Conservation (phyloP, 2,888 invertebrate genomes). For the Harpagoxenus sublaevis region DNA sequence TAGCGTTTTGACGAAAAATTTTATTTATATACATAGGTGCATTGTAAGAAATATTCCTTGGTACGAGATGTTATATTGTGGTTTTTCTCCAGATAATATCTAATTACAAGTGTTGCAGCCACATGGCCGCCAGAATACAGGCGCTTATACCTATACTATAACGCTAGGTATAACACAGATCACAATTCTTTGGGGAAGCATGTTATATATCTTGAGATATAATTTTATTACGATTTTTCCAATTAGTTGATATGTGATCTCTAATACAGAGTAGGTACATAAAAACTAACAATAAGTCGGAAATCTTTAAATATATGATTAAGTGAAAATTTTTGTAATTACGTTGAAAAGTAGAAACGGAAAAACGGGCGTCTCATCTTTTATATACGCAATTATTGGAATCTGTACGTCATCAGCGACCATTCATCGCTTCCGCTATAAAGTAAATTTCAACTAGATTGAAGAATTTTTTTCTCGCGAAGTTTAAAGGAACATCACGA, state of each 20-base stretch:
- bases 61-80: not conserved
- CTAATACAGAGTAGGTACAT: not conserved
- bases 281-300: not conserved
- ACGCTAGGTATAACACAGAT: not conserved
- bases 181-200: not conserved
- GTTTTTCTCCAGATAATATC: not conserved
- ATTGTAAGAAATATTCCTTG: not conserved
- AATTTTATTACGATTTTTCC: not conserved
- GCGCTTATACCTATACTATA: not conserved
- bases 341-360: not conserved
- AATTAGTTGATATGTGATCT: slow-evolving; percentile 3
- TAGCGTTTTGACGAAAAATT: not conserved
- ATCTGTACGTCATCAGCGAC: not conserved
- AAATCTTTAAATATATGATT: not conserved
- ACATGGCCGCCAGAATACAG: slow-evolving; percentile 18
- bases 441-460: slow-evolving; percentile 13
- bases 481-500: not conserved
- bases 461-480: slow-evolving; percentile 13
- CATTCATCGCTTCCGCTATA: not conserved
- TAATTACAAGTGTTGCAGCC: slow-evolving; percentile 15
- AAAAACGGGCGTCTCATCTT: not conserved
- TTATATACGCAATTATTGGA: not conserved
- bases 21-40: not conserved
- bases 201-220: not conserved
- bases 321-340: too few relatives aligned